phyloP scores from a whole-genome alignment of 2,888 invertebrate genomes.

The Athripsodes cinereus region DNA sequence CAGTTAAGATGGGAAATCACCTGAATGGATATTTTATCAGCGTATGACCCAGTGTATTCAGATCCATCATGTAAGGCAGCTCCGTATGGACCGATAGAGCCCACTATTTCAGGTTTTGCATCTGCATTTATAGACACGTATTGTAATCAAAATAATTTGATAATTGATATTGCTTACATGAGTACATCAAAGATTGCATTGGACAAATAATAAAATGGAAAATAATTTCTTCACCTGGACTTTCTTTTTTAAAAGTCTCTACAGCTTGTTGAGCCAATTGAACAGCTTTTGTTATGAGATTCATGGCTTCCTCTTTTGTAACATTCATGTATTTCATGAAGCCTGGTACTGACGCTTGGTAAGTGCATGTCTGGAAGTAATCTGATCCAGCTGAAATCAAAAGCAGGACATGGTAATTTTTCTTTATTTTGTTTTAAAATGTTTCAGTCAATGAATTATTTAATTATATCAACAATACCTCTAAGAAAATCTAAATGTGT shows the following conservation, averaged over 20 bases:
- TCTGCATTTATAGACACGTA: slow-evolving; percentile 13
- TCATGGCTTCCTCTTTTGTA: slow-evolving; percentile 52
- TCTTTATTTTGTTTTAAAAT: no score
- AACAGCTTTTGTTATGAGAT: slow-evolving; percentile 60
- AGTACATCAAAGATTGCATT: no score
- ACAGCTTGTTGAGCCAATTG: slow-evolving; percentile 57
- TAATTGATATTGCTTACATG: no score
- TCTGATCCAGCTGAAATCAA: slow-evolving; percentile 60
- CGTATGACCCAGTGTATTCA: slow-evolving; percentile 71
- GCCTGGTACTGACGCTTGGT: slow-evolving; percentile 65
- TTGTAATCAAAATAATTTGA: no score
- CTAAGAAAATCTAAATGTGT: slow-evolving; percentile 66
- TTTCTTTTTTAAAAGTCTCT: slow-evolving; percentile 41
- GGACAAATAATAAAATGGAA: no score
- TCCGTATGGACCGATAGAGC: slow-evolving; percentile 78
- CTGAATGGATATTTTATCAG: slow-evolving; percentile 47
- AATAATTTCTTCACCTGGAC: slow-evolving; percentile 30
- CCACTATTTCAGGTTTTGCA: slow-evolving; percentile 57
- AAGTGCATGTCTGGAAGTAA: slow-evolving; percentile 69
- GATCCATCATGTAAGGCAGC: slow-evolving; percentile 73
- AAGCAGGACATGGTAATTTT: no score
- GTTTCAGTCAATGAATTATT: no score
- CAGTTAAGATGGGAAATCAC: slow-evolving; percentile 22
- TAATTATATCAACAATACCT: no score
- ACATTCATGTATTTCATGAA: slow-evolving; percentile 59